These are phyloP conservation scores for Papilio polyxenes DNA, from an alignment of 1,140 invertebrate genomes.

Conservation along the genomic window DNA sequence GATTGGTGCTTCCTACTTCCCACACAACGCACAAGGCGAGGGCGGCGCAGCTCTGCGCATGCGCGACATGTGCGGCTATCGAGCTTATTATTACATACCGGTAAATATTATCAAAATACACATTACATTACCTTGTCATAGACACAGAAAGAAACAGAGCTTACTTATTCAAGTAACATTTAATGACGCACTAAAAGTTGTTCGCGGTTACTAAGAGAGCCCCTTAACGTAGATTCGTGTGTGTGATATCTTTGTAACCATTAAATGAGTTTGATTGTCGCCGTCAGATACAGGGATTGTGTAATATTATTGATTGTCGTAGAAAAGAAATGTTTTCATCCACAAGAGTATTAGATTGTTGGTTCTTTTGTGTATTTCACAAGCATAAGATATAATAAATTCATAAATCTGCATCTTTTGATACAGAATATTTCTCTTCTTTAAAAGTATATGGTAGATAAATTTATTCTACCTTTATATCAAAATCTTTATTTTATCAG, in stretches of 20 bases:
- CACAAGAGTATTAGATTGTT: too few species aligned
- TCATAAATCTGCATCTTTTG: too few species aligned
- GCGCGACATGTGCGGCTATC: conserved; percentile 71
- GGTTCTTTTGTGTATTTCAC: too few species aligned
- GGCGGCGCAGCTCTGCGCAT: conserved; percentile 52
- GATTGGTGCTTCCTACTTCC: conserved; percentile 76
- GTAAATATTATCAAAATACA: conserved; percentile 70
- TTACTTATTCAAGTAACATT: background rate
- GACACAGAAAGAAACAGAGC: conserved; percentile 32
- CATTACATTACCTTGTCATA: conserved; percentile 44
- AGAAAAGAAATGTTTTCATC: too few species aligned
- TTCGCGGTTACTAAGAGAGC: too few species aligned
- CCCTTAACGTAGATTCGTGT: background rate
- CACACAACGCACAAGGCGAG: conserved; percentile 51
- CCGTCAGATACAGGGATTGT: too few species aligned
- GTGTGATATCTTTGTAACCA: background rate
- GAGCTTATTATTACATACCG: conserved; percentile 71
- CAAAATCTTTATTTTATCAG: background rate
- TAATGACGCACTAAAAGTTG: background rate
- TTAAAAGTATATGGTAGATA: background rate
- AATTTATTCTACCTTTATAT: too few species aligned
- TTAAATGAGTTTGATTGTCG: too few species aligned
- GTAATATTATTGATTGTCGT: too few species aligned
- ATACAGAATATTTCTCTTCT: too few species aligned
- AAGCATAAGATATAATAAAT: too few species aligned